Base-by-base conservation (phyloP, 2,888 invertebrate species). In the Bombylius discolor region DNA sequence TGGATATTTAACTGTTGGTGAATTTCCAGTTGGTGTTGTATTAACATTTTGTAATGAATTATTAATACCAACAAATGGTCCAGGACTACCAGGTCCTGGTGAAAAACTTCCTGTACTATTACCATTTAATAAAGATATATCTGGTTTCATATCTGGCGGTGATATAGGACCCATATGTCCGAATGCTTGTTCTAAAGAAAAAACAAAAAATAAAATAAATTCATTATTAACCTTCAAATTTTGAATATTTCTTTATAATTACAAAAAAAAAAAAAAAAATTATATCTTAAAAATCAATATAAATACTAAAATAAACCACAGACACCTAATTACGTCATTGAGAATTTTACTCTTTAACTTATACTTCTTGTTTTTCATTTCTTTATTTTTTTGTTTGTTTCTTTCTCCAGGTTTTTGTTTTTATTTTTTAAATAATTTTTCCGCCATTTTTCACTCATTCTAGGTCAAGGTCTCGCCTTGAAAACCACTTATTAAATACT, bases 91-190 rank as follows among this genome's bases (percentile, higher is more conserved):
- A 14, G 73, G 70, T 53, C 73, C 73, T 5, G 73, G 74, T 36
- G 74, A 74, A 57, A 77, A 78, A 47, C 77, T 74, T 56, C 77
- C 76, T 53, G 78, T 77, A 58, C 73, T 74, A 60, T 71, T 73
- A 56, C 76, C 73, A 64, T 78, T 81, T 64, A 89, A 74, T 68
- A 85, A 80, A 52, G 89, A 87, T 56, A 91, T 88, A 74, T 93
- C 92, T 59, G 92, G 92, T 73, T 93, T 93, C 79, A 92, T 84
- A 71, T 89, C 89, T 64, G 89, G 80, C 52, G 91, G 91, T 63
- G 90, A 91, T 76, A 89, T 82, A 70, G 89, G 81, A 66, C 84
- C 70, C 59, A 65, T 62, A 74, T 89, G 80, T 67, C 84, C 70
- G 59, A 71, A 73, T 48, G 66, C 65, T 53, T 68, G 64, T 58